These are phyloP conservation scores for Halcyon leucocephala DNA, from an alignment of 2,797 vertebrate genomes.

Conservation along the genomic window DNA sequence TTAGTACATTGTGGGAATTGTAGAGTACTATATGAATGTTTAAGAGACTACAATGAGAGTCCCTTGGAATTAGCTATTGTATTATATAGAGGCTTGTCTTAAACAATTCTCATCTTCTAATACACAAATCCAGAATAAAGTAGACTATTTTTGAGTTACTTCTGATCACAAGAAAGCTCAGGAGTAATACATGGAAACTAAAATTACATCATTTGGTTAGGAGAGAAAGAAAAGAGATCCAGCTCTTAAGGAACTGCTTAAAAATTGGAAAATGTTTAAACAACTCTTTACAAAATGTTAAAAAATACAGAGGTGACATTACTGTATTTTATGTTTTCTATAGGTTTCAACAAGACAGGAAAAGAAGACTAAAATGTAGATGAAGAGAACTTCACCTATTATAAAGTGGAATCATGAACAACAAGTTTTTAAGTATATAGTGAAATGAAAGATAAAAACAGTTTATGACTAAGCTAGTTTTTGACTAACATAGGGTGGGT, in stretches of 20 bases:
- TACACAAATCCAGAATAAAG: background rate
- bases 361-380: background rate
- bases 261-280: background rate
- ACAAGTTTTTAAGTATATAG: background rate
- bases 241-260: background rate
- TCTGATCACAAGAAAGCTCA: background rate
- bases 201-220: background rate
- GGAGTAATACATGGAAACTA: background rate
- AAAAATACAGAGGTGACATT: background rate
- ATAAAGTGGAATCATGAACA: background rate
- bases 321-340: background rate
- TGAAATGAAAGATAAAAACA: background rate
- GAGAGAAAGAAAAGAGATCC: background rate
- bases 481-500: background rate
- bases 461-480: background rate
- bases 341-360: background rate
- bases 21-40: background rate
- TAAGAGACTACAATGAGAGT: background rate
- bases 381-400: background rate
- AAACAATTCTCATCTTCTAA: background rate
- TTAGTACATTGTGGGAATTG: background rate
- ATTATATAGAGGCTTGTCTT: background rate
- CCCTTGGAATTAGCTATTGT: background rate
- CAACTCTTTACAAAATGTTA: background rate
- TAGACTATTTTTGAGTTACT: background rate